Evolutionary conservation across 2,797 vertebrate species (phyloP), one percentile per base, ranked within the genome.

Genomic region (Chlorospingus flavigularis): DNA sequence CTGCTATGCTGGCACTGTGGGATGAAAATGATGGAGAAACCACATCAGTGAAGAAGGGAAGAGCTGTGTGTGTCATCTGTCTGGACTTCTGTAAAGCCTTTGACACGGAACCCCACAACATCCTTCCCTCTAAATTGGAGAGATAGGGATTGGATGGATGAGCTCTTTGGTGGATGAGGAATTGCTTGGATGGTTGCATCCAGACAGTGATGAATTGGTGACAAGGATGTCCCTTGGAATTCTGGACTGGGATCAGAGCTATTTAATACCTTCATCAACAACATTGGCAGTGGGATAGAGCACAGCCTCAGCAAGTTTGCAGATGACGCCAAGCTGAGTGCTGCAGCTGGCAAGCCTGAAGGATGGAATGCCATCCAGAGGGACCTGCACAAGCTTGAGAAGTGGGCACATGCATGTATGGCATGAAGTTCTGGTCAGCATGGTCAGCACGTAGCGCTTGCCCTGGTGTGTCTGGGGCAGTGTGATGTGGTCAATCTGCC

Each of bases 81-180:
- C 71, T 65, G 30, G 13, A 53, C 33, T 77, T 83, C 21, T 47
- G 7, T 65, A n/a, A 35, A 45, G 33, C 21, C 7, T 77, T 71
- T 77, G 39, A 65, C 72, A n/a, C 0, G 0, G 45, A 58, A 15
- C 15, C 25, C 7, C 25, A 17, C 33, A 47, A 47, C 33, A 65
- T 83, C 65, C 51, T 75, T 50, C n/a, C 53, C 6, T 68, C 28
- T 53, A 17, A 72, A 53, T 3, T 58, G 33, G 9, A 40, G 39
- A 60, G 51, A 26, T 65, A 19, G 1, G 12, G 15, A 13, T 71
- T 63, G 42, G 33, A 53, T 83, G 65, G 15, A 51, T 45, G 18
- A 77, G 20, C 17, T 71, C 8, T 35, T 51, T 31, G 39, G 25
- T 31, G 21, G 7, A 17, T 57, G 51, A 58, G 30, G 25, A 53